Evolutionary conservation across 2,888 invertebrate species (phyloP).

Genomic region (Sympetrum striolatum): DNA sequence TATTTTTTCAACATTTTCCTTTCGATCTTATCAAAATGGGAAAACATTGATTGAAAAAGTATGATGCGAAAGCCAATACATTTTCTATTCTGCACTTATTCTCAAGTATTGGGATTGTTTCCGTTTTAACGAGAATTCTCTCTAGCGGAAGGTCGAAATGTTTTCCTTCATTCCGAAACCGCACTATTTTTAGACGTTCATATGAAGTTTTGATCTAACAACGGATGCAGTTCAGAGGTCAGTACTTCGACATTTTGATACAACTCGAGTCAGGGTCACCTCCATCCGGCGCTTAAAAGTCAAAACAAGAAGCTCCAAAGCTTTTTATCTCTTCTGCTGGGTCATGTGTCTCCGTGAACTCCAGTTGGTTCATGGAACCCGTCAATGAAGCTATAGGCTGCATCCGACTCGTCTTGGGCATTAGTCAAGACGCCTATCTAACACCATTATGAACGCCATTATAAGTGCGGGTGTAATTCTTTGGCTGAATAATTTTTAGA

Average conservation of each 20-base stretch:
- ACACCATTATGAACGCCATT: background rate
- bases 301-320: background rate
- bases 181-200: too few species aligned
- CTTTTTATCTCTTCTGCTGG: background rate
- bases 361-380: background rate
- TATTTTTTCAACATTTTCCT: too few species aligned
- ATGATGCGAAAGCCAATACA: too few species aligned
- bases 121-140: too few species aligned
- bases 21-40: too few species aligned
- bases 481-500: background rate
- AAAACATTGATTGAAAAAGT: too few species aligned
- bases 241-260: background rate
- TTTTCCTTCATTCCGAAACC: too few species aligned
- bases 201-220: too few species aligned
- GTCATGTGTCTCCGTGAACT: constrained; percentile 12
- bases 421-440: background rate
- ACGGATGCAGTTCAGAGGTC: background rate
- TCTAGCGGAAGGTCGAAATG: too few species aligned
- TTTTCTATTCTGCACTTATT: too few species aligned
- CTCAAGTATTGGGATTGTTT: too few species aligned
- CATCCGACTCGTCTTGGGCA: background rate
- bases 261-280: background rate
- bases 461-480: background rate
- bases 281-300: background rate
- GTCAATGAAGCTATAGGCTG: background rate